phyloP scores from a whole-genome alignment of 2,113 vertebrate genomes.

The Zeus faber region DNA sequence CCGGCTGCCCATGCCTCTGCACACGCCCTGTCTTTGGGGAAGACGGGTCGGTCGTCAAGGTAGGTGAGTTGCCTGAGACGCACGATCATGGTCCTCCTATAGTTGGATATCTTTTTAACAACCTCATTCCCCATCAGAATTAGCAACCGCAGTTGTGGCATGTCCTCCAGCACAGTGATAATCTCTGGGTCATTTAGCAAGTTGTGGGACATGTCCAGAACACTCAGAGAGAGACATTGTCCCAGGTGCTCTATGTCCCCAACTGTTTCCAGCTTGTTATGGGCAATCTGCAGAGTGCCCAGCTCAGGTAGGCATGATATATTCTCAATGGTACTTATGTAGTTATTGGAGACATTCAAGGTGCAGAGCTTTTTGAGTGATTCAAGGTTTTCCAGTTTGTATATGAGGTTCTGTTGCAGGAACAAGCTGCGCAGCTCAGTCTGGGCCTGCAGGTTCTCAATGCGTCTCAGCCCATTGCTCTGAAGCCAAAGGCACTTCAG shows the following conservation, averaged over 20 bases:
- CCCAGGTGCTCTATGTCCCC: slow-evolving; percentile 84
- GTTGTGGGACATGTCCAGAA: slow-evolving; percentile 92
- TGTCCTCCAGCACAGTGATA: slow-evolving; percentile 77
- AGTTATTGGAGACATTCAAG: slow-evolving; percentile 93
- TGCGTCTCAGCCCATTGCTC: slow-evolving; percentile 83
- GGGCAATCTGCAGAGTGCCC: slow-evolving; percentile 85
- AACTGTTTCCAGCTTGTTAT: slow-evolving; percentile 80
- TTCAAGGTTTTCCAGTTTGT: slow-evolving; percentile 87
- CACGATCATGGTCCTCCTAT: slow-evolving; percentile 84
- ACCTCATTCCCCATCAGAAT: slow-evolving; percentile 89
- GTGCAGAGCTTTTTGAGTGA: slow-evolving; percentile 79
- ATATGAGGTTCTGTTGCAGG: slow-evolving; percentile 89
- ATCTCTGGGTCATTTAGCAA: slow-evolving; percentile 78
- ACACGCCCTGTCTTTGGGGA: slow-evolving; percentile 93
- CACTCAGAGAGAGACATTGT: slow-evolving; percentile 77
- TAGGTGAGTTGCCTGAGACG: slow-evolving; percentile 82
- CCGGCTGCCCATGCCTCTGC: slow-evolving; percentile 91
- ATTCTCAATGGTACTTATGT: slow-evolving; percentile 83
- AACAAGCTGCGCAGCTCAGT: slow-evolving; percentile 87
- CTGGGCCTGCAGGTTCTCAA: slow-evolving; percentile 86
- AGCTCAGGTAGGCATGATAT: slow-evolving; percentile 83
- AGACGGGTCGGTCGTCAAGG: slow-evolving; percentile 90
- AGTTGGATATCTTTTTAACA: slow-evolving; percentile 81
- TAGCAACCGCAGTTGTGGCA: slow-evolving; percentile 86
- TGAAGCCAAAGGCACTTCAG: slow-evolving; percentile 91